Evolutionary conservation across 2,888 invertebrate genomes (phyloP).

Genomic region (Apodemia hepburni): DNA sequence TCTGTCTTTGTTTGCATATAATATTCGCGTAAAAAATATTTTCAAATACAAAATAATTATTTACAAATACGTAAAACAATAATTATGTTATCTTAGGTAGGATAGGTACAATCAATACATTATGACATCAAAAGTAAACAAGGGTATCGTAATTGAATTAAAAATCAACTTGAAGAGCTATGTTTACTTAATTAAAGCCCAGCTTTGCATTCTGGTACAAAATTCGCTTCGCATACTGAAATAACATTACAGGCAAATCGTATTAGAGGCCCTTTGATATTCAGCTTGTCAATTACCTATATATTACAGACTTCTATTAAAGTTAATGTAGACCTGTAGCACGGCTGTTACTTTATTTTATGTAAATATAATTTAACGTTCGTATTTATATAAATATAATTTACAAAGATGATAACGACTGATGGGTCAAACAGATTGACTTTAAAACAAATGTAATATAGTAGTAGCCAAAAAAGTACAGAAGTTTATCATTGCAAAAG

Average conservation of each 20-base stretch:
- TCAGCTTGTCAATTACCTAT: not conserved
- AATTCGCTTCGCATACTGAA: not conserved
- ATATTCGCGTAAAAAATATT: too few relatives aligned
- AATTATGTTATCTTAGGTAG: not conserved
- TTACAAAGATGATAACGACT: too few relatives aligned
- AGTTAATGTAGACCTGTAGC: not conserved
- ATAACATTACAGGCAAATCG: conserved; percentile 6
- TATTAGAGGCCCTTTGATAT: conserved; percentile 9
- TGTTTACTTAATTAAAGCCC: conserved; percentile 3
- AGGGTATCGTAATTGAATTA: not conserved
- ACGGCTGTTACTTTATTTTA: not conserved
- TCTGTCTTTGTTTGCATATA: too few relatives aligned
- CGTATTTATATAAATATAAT: too few relatives aligned
- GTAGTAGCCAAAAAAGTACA: too few relatives aligned
- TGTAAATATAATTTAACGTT: too few relatives aligned
- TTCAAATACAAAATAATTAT: too few relatives aligned
- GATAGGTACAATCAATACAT: not conserved
- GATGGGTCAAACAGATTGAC: too few relatives aligned
- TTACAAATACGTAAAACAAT: too few relatives aligned
- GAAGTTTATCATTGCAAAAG: too few relatives aligned
- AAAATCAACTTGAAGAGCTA: conserved; percentile 1
- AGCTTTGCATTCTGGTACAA: not conserved
- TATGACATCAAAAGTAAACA: not conserved
- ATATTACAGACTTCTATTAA: not conserved
- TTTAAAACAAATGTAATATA: too few relatives aligned